Conservation (phyloP, 2,113 vertebrate species). For the Etheostoma cragini region DNA sequence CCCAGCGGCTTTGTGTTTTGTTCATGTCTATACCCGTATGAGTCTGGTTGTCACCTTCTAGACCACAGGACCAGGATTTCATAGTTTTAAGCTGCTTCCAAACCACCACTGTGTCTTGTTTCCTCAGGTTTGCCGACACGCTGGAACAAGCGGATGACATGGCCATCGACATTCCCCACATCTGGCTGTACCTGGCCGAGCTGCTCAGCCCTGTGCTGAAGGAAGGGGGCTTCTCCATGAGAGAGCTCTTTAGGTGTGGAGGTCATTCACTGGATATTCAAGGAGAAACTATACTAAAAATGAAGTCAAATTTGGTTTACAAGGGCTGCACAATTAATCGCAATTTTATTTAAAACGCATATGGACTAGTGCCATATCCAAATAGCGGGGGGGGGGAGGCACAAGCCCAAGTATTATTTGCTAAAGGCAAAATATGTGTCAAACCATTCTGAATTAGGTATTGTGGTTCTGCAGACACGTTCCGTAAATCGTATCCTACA, state of each 20-base stretch:
- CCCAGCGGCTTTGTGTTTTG: neutral
- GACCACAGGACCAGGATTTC: no score
- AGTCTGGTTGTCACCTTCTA: neutral
- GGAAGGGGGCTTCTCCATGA: constrained; percentile 96
- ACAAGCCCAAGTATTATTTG: no score
- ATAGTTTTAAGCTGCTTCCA: neutral
- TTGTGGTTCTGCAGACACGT: no score
- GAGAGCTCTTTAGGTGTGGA: constrained; percentile 92
- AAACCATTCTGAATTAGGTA: no score
- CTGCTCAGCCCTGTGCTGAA: constrained; percentile 92
- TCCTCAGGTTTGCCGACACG: constrained; percentile 90
- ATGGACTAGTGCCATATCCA: no score
- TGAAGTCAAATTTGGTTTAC: neutral
- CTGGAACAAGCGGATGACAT: constrained; percentile 97
- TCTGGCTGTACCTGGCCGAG: constrained; percentile 98
- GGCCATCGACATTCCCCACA: constrained; percentile 99
- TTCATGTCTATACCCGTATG: neutral
- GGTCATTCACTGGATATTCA: no score
- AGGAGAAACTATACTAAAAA: neutral
- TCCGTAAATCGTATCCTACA: no score
- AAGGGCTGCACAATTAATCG: no score
- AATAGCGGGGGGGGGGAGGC: no score
- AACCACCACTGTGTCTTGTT: neutral
- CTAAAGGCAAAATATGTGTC: no score
- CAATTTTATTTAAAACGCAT: no score